A percentile compares a stretch with the other conserved stretches of the same genome.
These are phyloP conservation scores for Scaptodrosophila latifasciaeformis DNA, from an alignment of 2,888 invertebrate species.

Conservation along the genomic window DNA sequence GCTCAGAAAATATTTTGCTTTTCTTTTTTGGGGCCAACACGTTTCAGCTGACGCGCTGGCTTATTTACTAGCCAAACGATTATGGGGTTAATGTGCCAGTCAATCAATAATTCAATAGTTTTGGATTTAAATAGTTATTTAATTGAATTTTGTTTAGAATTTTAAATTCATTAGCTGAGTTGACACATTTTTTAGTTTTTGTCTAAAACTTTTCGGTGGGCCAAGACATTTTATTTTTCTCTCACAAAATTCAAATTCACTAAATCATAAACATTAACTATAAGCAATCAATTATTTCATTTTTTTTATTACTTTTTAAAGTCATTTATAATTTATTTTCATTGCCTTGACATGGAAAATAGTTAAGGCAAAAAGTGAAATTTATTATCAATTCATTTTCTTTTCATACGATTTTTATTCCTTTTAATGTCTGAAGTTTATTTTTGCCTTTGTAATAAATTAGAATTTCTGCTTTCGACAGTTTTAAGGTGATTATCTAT, in stretches of 20 bases:
- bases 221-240: not conserved
- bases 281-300: constrained; percentile 4
- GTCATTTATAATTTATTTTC: constrained; percentile 21
- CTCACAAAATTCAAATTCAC: not conserved
- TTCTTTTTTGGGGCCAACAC: too few species aligned
- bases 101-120: too few species aligned
- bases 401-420: not conserved
- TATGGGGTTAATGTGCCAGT: too few species aligned
- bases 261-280: not conserved
- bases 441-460: constrained; percentile 23
- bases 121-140: constrained; percentile 1
- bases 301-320: not conserved
- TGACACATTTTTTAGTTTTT: constrained; percentile 6
- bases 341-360: constrained; percentile 18
- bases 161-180: constrained; percentile 9
- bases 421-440: constrained; percentile 10
- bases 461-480: constrained; percentile 34
- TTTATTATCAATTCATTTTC: constrained; percentile 29
- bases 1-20: too few species aligned
- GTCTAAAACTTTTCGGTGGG: not conserved
- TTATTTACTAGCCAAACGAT: too few species aligned
- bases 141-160: not conserved
- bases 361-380: constrained; percentile 4
- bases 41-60: too few species aligned
- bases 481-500: constrained; percentile 32